Evolutionary conservation across 2,797 vertebrate species (phyloP), one percentile per base, ranked within the genome.

Genomic region (Podarcis lilfordi): DNA sequence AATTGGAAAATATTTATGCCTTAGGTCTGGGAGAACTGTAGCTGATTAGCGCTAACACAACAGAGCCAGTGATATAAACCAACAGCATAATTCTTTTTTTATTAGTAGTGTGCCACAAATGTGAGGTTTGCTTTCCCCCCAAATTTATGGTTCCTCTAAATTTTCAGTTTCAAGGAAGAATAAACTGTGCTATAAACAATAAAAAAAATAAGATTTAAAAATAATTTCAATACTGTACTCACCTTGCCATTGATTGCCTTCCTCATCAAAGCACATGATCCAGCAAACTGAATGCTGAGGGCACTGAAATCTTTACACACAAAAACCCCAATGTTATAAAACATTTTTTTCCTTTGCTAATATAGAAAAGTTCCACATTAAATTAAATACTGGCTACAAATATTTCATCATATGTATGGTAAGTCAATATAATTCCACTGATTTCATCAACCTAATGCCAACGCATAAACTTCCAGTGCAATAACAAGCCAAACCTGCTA

Each of bases 281-380:
- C 97, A 11, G 96, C 97, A 90, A 98, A 94, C 0, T 17, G 64
- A 92, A 99, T 92, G 90, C 96, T 98, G 91, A 98, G 89, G 66
- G 75, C 86, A 78, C 83, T 82, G 85, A 95, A 96, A 89, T 96
- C 97, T 97, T 94, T 75, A 84, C 55, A 85, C 55, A 85, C 90
- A 80, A 79, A 90, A 45, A 91, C 64, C 29, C 85, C 0, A 83
- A 45, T 29, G 15, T 5, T 86, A 35, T 87, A 82, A 91, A 92
- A 90, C 11, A 5, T 43, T 85, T 37, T 88, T 29, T 89, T 1
- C 11, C 50, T 80, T 92, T 88, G 35, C n/a, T 81, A 84, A 86
- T 5, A 37, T 6, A 89, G 79, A 91, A 87, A 55, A 59, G 8
- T 5, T 15, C 32, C 40, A 32, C 72, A 27, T 21, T 7, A 88